Conservation (phyloP, 1,140 invertebrate genomes). For the Lerema accius region DNA sequence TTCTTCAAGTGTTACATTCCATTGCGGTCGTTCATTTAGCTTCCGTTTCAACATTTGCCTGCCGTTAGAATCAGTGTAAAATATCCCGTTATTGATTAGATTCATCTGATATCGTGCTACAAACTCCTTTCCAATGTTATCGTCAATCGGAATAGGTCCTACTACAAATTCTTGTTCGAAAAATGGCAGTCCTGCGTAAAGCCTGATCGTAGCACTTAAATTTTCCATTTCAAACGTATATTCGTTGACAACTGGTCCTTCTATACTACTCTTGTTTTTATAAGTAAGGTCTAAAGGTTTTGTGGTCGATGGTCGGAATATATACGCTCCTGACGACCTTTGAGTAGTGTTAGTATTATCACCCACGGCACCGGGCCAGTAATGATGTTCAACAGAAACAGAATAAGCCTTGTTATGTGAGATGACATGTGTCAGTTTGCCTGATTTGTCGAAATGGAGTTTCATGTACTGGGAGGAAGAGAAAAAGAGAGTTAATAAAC, state of each 20-base stretch:
- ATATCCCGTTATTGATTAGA: constrained; percentile 86
- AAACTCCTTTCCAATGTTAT: constrained; percentile 92
- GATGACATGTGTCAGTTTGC: constrained; percentile 43
- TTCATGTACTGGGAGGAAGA: constrained; percentile 48
- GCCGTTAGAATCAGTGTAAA: constrained; percentile 98
- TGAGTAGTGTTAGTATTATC: constrained; percentile 44
- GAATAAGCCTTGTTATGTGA: constrained; percentile 33
- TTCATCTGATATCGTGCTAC: constrained; percentile 88
- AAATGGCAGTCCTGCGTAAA: constrained; percentile 85
- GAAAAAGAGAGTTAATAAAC: neutral
- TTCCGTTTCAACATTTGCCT: constrained; percentile 92
- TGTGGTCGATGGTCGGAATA: constrained; percentile 85
- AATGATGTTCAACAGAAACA: too few species aligned
- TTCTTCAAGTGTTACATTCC: constrained; percentile 87
- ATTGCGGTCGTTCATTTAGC: constrained; percentile 90
- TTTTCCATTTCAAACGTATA: constrained; percentile 85
- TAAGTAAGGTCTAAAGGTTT: constrained; percentile 32
- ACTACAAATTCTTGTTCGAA: constrained; percentile 96
- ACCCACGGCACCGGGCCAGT: constrained; percentile 83
- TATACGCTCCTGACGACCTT: constrained; percentile 92
- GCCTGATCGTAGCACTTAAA: constrained; percentile 76
- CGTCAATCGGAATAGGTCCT: constrained; percentile 93
- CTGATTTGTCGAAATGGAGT: constrained; percentile 44
- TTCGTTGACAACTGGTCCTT: constrained; percentile 90
- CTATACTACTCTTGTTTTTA: constrained; percentile 87